A percentile compares a stretch with the other conserved stretches of the same genome.
Conservation (phyloP, 2,797 vertebrate genomes). For the Malacoctenus gilli region DNA sequence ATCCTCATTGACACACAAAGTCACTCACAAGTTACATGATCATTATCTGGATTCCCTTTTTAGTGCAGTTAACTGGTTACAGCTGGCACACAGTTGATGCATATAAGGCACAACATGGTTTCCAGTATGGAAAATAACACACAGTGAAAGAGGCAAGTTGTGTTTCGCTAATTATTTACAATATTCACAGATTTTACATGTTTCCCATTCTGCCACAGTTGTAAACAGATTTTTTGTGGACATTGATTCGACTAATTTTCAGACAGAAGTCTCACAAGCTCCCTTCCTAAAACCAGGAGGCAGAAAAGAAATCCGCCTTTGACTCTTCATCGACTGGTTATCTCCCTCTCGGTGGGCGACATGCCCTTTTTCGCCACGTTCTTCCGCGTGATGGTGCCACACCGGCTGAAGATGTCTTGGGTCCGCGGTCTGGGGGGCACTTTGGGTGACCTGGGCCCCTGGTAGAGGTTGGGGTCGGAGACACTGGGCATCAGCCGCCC, state of each 20-base stretch:
- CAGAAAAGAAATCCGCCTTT: not conserved
- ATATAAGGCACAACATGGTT: slow-evolving; percentile 64
- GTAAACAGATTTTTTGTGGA: no score
- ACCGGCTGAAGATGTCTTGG: slow-evolving; percentile 83
- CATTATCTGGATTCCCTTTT: not conserved
- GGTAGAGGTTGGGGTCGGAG: slow-evolving; percentile 70
- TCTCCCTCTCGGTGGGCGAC: not conserved
- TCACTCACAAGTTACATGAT: not conserved
- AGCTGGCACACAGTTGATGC: slow-evolving; percentile 29
- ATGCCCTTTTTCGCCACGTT: slow-evolving; percentile 39
- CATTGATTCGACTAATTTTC: no score
- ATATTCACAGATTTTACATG: not conserved
- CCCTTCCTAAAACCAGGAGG: no score
- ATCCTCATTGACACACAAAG: not conserved
- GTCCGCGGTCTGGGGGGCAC: slow-evolving; percentile 80
- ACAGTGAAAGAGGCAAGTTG: not conserved
- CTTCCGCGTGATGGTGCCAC: slow-evolving; percentile 83
- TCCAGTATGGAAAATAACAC: slow-evolving; percentile 72
- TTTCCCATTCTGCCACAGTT: no score
- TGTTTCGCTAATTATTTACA: not conserved
- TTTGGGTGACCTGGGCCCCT: slow-evolving; percentile 65
- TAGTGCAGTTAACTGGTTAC: not conserved
- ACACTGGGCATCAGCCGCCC: slow-evolving; percentile 44
- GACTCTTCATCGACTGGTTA: slow-evolving; percentile 11
- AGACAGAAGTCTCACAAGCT: no score